Percentiles rank a stretch among this genome's conserved stretches.
phyloP scores from a whole-genome alignment of 2,797 vertebrate genomes.

The Parauchenoglanis punctatus region DNA sequence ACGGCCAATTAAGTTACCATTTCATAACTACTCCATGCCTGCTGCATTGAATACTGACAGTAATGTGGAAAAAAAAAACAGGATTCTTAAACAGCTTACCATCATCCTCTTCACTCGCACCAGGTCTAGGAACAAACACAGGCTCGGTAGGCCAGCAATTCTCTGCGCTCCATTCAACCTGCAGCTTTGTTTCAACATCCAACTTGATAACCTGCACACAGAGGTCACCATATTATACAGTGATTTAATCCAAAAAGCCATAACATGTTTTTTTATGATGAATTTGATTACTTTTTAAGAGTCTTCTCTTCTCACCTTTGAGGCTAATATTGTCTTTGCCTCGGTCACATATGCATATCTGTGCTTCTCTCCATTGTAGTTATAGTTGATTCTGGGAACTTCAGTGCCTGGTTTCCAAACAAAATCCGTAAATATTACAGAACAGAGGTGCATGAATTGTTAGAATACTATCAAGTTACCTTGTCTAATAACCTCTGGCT shows the following conservation, averaged over 20 bases:
- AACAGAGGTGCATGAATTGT: background rate
- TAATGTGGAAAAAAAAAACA: background rate
- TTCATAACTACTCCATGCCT: background rate
- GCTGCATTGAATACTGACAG: background rate
- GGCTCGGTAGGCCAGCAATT: constrained; percentile 84
- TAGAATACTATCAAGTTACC: constrained; percentile 71
- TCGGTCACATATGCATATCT: constrained; percentile 78
- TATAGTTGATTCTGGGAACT: constrained; percentile 89
- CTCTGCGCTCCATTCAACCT: constrained; percentile 77
- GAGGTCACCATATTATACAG: background rate
- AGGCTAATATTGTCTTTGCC: constrained; percentile 76
- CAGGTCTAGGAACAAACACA: constrained; percentile 83
- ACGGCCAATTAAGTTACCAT: background rate
- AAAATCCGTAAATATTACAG: background rate
- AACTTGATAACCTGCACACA: constrained; percentile 81
- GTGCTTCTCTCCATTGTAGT: constrained; percentile 83
- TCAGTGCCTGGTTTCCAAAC: constrained; percentile 79
- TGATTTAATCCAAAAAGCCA: background rate
- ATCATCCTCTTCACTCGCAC: constrained; percentile 85
- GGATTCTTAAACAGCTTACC: constrained; percentile 70
- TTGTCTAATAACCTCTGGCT: constrained; percentile 81
- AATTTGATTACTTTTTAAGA: background rate
- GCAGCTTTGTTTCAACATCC: constrained; percentile 80
- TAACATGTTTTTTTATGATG: background rate
- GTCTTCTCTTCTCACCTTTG: constrained; percentile 73